Base-by-base conservation (phyloP, 92 coral and sea anemone species). In the Bergia puertoricense region DNA sequence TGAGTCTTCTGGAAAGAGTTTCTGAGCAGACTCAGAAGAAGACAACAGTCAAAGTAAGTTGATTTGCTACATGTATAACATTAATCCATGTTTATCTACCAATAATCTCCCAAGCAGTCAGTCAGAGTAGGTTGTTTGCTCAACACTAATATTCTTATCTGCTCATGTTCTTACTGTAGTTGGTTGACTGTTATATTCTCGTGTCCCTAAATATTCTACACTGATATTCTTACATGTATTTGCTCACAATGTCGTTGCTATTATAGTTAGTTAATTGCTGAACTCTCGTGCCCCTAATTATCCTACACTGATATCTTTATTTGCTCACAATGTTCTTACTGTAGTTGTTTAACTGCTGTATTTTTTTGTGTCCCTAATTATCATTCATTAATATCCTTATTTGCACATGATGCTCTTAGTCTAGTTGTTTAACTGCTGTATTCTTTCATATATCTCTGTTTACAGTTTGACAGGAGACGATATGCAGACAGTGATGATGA, bases 381-480 rank as follows among this genome's bases (percentile, higher is more conserved):
- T 30, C 8, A 46, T 3, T 3, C 5, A 54, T 2, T 0, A 1
- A 48, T 13, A 48, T 13, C 30, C 7, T 23, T 81, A 40, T 0
- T 71, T 68, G 74, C 74, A 20, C 74, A 9, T 39, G 5, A 14
- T 57, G 45, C 73, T 82, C 36, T 38, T 38, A 1, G 37, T 20
- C 42, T 22, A 14, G 2, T 37, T 20, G 18, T 48, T 22, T 22
- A 18, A 10, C 14, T 51, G 23, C 65, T 62, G 71, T 38, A 42
- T 44, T 10, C 30, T 15, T 30, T 30, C 22, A 2, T 30, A 43
- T 50, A 37, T 56, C 81, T 4, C n/a, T 82, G 39, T 37, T 22
- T 74, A 43, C 57, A 96, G 98, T 94, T 96, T 82, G 94, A 94
- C 91, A 92, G 98, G 82, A 94, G 96, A 66, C 94, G 98, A 10